Evolutionary conservation across 2,797 vertebrate species (phyloP), one percentile per base, ranked within the genome.

Genomic region (Anas acuta): DNA sequence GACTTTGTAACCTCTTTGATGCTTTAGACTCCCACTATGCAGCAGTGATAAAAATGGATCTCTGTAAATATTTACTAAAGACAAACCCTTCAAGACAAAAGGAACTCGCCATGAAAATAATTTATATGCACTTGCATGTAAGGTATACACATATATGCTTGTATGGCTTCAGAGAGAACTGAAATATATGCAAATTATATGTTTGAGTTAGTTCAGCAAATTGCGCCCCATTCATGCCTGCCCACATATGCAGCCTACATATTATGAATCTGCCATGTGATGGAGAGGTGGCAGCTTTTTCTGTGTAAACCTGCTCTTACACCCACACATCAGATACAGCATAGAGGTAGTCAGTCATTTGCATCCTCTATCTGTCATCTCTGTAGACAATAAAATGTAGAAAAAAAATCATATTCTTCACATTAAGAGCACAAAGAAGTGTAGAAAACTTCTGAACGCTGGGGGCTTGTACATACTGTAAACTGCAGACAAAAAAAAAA

Each of bases 381-480:
- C 11, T 65, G 13, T 58, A 45, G n/a, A 32, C 1, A 4, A 21
- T 11, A 22, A 25, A 69, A 33, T 3, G 4, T 5, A 15, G 20
- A 74, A 69, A 39, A 45, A 25, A 2, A 8, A 13, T 18, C 84
- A 73, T 37, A 14, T 26, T 83, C 22, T 71, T 1, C 33, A 11
- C 37, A 26, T 53, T 37, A 47, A 41, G 11, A 64, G 6, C 16
- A 54, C 25, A 73, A 45, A 43, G 28, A 54, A 26, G 32, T 13
- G 28, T 9, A 89, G 6, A 61, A 5, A 2, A 45, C 3, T 62
- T 72, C 57, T 79, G 33, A 67, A 33, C 14, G 4, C 6, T n/a
- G 11, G 26, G 21, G n/a, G 4, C 2, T 33, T 5, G 13, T 41
- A 5, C 1, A 3, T 19, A 15, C 4, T 15, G 2, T 19, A 45